Percentiles rank a stretch among this genome's conserved stretches.
phyloP scores from a whole-genome alignment of 2,797 vertebrate species.

The Dryobates pubescens region DNA sequence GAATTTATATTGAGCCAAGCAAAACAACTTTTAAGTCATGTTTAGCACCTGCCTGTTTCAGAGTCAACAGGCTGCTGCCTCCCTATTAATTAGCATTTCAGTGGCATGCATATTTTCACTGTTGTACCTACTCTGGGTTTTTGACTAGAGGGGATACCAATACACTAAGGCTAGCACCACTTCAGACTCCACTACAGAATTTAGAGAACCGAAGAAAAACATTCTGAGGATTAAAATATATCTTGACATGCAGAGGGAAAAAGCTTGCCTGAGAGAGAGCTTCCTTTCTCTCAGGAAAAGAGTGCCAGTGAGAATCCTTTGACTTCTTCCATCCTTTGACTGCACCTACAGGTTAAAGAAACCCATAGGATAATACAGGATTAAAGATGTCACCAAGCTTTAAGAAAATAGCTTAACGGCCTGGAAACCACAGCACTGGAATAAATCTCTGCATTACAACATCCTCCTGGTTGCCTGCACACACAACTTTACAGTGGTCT shows the following conservation, averaged over 20 bases:
- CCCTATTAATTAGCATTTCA: background rate
- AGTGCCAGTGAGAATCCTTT: background rate
- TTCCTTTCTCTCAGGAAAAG: background rate
- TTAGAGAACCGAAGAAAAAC: background rate
- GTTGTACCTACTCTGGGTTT: background rate
- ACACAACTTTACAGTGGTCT: background rate
- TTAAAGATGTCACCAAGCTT: background rate
- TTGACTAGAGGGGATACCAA: background rate
- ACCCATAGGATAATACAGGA: background rate
- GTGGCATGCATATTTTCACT: background rate
- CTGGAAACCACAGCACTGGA: background rate
- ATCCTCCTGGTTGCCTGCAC: background rate
- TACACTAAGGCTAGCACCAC: background rate
- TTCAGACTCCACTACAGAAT: background rate
- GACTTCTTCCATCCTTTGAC: background rate
- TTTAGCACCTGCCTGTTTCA: background rate
- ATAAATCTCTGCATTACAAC: background rate
- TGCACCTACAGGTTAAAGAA: background rate
- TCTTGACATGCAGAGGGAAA: background rate
- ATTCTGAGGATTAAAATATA: background rate
- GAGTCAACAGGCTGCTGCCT: background rate
- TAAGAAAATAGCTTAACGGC: background rate
- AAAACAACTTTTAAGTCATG: background rate
- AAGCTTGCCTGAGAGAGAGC: background rate
- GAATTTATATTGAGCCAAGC: background rate